Evolutionary conservation across 1,140 invertebrate species (phyloP), one percentile per base, ranked within the genome.

Genomic region (Neodiprion fabricii): DNA sequence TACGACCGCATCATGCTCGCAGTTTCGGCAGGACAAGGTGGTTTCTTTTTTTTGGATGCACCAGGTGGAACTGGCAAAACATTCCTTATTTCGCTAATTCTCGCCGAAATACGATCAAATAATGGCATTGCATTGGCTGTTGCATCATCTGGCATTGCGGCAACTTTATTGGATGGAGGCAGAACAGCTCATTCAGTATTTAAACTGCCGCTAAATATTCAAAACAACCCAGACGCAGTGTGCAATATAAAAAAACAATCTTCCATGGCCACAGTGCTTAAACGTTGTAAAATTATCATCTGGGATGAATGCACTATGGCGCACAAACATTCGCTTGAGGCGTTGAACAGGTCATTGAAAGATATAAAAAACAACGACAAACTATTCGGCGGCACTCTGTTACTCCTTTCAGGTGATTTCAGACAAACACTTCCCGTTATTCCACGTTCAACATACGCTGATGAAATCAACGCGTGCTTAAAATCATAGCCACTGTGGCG

Each of bases 71-170:
- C 77, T 48, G 77, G 78, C 12, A 83, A 85, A 78, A 80, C 78
- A 11, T 80, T 78, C 73, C 12, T 81, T n/a, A 73, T 78, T 50
- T 74, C 72, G 21, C 47, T 76, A 4, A 28, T 82, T 23, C 68
- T 80, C 14, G 73, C 75, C 17, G 72, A 17, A 3, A 67, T 81
- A 9, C 70, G 77, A 75, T 69, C 48, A 17, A 1, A 76, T 65
- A 70, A 77, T 17, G 50, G 74, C 53, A 77, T 80, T 70, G 80
- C 81, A 48, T 40, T 86, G 9, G 80, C 83, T n/a, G 72, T 85
- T 0, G 85, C 86, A 49, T 86, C 81, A 48, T 84, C 85, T 47
- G 88, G 86, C 40, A 86, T 90, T 49, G 86, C 86, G 14, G 82
- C 84, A 61, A 85, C 82, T 14, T 73, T 88, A 2, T 50, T 88